Conservation (phyloP, 2,113 vertebrate species). For the Pachyramphus minor region DNA sequence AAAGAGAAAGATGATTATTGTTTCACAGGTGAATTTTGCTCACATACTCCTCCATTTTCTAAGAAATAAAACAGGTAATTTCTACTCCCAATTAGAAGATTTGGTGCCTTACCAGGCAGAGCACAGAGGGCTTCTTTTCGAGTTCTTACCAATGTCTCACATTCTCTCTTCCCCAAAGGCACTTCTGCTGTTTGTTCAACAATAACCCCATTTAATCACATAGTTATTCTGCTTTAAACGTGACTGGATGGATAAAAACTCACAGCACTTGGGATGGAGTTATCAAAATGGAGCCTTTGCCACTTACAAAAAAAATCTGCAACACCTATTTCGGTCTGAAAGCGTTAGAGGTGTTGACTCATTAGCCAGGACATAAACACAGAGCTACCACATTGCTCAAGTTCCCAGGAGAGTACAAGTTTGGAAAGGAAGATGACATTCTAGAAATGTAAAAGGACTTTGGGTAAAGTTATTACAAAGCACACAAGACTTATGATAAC, state of each 20-base stretch:
- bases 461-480: neutral
- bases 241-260: neutral
- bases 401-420: neutral
- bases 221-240: neutral
- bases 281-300: neutral
- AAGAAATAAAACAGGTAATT: neutral
- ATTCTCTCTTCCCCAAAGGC: neutral
- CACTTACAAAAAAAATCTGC: neutral
- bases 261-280: neutral
- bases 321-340: neutral
- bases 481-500: neutral
- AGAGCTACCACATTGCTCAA: neutral
- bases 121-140: neutral
- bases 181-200: neutral
- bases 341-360: neutral
- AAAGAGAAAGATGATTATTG: neutral
- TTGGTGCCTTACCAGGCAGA: neutral
- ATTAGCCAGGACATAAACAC: neutral
- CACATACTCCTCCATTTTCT: neutral
- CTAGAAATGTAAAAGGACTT: neutral
- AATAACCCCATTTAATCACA: neutral
- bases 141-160: neutral
- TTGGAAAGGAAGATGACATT: neutral
- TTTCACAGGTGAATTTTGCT: neutral
- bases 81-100: neutral